Evolutionary conservation across 2,888 invertebrate species (phyloP).

Genomic region (Eucriotettix oculatus): DNA sequence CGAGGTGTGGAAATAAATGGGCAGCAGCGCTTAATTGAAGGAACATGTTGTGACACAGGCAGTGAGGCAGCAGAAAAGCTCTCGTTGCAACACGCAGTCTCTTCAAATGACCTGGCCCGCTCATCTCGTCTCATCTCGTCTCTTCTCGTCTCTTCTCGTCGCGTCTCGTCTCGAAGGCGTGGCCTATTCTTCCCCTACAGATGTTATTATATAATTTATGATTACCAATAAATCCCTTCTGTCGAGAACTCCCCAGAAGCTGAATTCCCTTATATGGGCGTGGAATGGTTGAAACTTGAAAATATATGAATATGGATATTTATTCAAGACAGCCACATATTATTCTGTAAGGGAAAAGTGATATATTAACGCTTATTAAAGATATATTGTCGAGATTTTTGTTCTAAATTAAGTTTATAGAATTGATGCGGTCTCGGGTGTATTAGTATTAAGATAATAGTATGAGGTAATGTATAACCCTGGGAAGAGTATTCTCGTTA

Average conservation of each 20-base stretch:
- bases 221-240: not conserved
- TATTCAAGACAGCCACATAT: not conserved
- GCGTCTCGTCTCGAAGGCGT: too few species aligned
- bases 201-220: not conserved
- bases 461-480: not conserved
- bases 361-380: not conserved
- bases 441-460: not conserved
- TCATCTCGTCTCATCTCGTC: too few species aligned
- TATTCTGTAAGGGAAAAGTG: not conserved
- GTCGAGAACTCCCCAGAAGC: not conserved
- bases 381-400: not conserved
- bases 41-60: too few species aligned
- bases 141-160: too few species aligned
- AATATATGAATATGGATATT: not conserved
- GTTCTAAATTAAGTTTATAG: not conserved
- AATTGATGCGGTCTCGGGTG: not conserved
- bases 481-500: not conserved
- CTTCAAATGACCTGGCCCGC: too few species aligned
- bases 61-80: too few species aligned
- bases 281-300: not conserved
- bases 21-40: too few species aligned
- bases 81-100: too few species aligned
- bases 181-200: too few species aligned
- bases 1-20: too few species aligned
- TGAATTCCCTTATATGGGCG: not conserved